Percentiles rank a stretch among this genome's conserved stretches.
Evolutionary conservation across 2,113 vertebrate species (phyloP).

Genomic region (Helogale parvula): DNA sequence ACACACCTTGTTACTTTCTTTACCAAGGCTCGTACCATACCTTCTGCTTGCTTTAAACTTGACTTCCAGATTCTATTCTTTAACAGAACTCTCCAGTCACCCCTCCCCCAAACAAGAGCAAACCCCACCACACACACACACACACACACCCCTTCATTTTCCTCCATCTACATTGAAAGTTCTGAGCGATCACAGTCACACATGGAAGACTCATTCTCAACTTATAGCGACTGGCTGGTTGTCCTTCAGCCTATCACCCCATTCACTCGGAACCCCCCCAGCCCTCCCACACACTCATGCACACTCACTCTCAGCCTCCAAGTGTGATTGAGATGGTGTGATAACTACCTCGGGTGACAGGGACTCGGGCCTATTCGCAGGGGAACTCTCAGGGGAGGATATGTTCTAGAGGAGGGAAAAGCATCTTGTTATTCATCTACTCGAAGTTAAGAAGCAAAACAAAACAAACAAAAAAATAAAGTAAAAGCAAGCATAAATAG

Average conservation of each 20-base stretch:
- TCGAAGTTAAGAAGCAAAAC: constrained; percentile 84
- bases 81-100: constrained; percentile 33
- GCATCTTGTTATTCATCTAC: constrained; percentile 87
- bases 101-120: constrained; percentile 35
- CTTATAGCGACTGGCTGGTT: constrained; percentile 22
- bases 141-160: constrained; percentile 35
- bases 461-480: constrained; percentile 79
- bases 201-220: constrained; percentile 46
- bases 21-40: neutral
- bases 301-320: constrained; percentile 76
- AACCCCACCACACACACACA: constrained; percentile 6
- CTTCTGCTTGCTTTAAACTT: constrained; percentile 36
- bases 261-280: constrained; percentile 22
- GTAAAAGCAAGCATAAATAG: constrained; percentile 78
- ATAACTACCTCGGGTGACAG: constrained; percentile 95
- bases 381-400: constrained; percentile 96
- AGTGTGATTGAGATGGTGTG: constrained; percentile 73
- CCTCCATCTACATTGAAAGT: constrained; percentile 50
- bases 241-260: constrained; percentile 66
- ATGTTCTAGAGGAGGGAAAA: constrained; percentile 94
- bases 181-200: constrained; percentile 49
- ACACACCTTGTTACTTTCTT: constrained; percentile 7
- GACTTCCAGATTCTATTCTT: constrained; percentile 42
- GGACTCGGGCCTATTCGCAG: constrained; percentile 94
- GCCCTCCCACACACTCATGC: constrained; percentile 57